Percentiles rank a stretch among this genome's conserved stretches.
These are phyloP conservation scores for Chaetodon trifascialis DNA, from an alignment of 2,113 vertebrate species.

Conservation along the genomic window DNA sequence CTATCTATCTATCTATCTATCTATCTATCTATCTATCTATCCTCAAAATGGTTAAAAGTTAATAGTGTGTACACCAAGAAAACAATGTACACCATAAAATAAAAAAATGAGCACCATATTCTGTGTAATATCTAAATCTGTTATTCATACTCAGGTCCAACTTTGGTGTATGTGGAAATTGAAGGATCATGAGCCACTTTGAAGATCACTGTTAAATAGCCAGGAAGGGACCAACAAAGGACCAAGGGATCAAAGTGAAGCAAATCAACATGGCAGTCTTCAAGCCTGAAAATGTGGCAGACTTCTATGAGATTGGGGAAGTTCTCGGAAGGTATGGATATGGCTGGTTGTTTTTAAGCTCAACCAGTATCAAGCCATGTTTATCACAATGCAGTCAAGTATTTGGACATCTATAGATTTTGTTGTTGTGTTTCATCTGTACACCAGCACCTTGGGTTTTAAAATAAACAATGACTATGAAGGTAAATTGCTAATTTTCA, in stretches of 20 bases:
- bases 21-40: too few species aligned
- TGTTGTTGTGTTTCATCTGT: neutral
- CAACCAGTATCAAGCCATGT: neutral
- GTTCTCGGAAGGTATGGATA: conserved; percentile 85
- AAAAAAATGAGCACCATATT: neutral
- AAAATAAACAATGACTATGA: neutral
- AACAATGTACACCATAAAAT: neutral
- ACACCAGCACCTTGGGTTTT: neutral
- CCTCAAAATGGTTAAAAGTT: neutral
- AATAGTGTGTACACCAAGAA: neutral
- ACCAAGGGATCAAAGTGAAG: conserved; percentile 4
- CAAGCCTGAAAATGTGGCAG: conserved; percentile 85
- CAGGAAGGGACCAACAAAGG: neutral
- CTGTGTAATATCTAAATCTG: neutral
- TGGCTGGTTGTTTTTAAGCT: neutral
- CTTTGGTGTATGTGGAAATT: neutral
- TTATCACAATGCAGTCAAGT: neutral
- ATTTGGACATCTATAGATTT: neutral
- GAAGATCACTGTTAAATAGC: conserved; percentile 2
- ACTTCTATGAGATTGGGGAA: conserved; percentile 88
- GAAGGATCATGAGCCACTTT: conserved; percentile 26
- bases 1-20: too few species aligned
- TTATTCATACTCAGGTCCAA: conserved; percentile 8
- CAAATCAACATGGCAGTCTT: conserved; percentile 71
- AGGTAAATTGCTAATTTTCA: neutral